These are phyloP conservation scores for Zosterops pallidus DNA, from an alignment of 2,113 vertebrate genomes.

Conservation along the genomic window DNA sequence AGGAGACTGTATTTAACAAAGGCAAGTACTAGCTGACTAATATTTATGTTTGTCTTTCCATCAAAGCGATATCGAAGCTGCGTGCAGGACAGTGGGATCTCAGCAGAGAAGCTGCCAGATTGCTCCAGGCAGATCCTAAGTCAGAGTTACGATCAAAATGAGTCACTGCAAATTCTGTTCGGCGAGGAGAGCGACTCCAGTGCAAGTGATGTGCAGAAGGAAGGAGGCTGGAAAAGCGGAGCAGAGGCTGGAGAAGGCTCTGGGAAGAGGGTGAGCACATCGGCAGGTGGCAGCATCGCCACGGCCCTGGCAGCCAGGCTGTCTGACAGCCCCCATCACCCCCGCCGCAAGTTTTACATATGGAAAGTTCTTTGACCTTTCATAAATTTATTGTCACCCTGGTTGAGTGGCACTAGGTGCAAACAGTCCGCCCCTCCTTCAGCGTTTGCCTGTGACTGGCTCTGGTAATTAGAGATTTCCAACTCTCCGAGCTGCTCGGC, in stretches of 20 bases:
- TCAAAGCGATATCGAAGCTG: neutral
- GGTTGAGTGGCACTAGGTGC: constrained; percentile 76
- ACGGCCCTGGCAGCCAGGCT: constrained; percentile 24
- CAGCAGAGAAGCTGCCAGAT: neutral
- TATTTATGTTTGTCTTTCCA: neutral
- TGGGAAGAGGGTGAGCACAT: neutral
- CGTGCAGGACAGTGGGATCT: rapidly evolving
- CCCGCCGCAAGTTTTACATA: constrained; percentile 15
- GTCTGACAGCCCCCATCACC: neutral
- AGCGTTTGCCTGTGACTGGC: constrained; percentile 69
- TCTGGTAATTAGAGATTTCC: constrained; percentile 79
- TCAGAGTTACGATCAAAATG: neutral
- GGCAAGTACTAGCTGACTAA: too few species aligned
- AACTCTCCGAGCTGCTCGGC: constrained; percentile 58
- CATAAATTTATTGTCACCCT: constrained; percentile 73
- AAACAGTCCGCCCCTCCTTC: constrained; percentile 65
- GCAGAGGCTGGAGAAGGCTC: too few species aligned
- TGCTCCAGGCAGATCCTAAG: neutral
- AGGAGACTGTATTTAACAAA: neutral
- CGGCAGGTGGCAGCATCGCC: constrained; percentile 86
- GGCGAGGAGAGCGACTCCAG: neutral
- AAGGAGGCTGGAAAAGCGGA: rapidly evolving
- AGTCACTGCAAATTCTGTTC: neutral
- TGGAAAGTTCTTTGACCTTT: constrained; percentile 79
- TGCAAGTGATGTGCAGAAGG: rapidly evolving